These are phyloP conservation scores for Phataginus tricuspis DNA, from an alignment of 2,797 vertebrate species.

Conservation along the genomic window DNA sequence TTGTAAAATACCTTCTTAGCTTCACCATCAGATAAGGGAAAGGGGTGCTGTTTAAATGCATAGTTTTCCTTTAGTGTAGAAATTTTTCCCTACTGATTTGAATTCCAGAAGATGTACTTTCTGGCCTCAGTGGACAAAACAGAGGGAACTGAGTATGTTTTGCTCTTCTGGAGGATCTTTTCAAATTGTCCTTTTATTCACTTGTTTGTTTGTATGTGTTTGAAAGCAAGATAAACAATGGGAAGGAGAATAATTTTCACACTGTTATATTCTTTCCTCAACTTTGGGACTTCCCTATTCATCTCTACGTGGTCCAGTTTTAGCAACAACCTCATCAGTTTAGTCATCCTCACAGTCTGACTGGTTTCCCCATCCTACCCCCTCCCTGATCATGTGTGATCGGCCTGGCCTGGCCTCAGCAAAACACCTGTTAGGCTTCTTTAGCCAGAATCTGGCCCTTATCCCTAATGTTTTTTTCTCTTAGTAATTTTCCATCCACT, in stretches of 20 bases:
- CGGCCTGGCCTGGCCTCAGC: no score
- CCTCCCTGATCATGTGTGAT: neutral
- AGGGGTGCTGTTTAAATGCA: neutral
- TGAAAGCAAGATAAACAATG: neutral
- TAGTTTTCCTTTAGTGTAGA: neutral
- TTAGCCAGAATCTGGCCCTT: neutral
- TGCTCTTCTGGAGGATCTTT: neutral
- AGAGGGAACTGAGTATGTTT: neutral
- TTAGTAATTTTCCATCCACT: neutral
- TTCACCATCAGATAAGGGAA: neutral
- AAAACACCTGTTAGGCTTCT: neutral
- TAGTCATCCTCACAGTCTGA: neutral
- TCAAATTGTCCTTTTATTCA: neutral
- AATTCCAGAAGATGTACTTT: neutral
- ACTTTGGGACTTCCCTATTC: no score
- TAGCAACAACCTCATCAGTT: neutral
- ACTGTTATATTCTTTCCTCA: neutral
- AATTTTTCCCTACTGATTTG: neutral
- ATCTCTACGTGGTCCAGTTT: neutral
- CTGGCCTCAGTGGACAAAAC: neutral
- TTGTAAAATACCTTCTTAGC: neutral
- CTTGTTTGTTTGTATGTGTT: neutral
- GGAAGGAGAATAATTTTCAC: neutral
- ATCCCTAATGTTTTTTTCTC: neutral
- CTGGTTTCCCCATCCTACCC: neutral